phyloP scores from a whole-genome alignment of 2,888 invertebrate genomes.

The Pristionchus japonicus region DNA sequence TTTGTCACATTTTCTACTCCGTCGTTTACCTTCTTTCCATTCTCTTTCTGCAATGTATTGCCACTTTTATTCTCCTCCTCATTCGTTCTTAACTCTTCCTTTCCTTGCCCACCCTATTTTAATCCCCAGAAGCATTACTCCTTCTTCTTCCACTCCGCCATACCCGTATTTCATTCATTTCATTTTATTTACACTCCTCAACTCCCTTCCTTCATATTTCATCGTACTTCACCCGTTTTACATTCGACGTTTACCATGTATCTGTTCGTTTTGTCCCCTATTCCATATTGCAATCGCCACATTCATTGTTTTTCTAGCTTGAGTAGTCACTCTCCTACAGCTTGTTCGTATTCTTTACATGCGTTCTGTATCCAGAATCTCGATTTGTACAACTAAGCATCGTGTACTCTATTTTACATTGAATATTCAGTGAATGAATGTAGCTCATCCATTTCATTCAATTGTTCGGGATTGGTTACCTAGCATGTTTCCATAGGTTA shows the following conservation, averaged over 20 bases:
- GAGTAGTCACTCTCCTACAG: not conserved
- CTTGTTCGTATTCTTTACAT: not conserved
- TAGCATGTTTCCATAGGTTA: not conserved
- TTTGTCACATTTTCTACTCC: not conserved
- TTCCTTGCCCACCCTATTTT: not conserved
- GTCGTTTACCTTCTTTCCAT: slow-evolving; percentile 25
- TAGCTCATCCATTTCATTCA: not conserved
- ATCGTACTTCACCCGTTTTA: not conserved
- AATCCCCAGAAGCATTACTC: not conserved
- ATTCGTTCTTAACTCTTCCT: slow-evolving; percentile 37
- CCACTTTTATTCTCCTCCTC: slow-evolving; percentile 18
- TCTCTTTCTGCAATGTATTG: slow-evolving; percentile 26
- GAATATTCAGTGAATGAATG: too few relatives aligned
- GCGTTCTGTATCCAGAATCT: not conserved
- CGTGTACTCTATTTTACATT: too few relatives aligned
- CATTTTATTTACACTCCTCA: slow-evolving; percentile 9
- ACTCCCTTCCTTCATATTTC: not conserved
- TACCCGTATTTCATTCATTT: not conserved
- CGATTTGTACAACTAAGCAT: not conserved
- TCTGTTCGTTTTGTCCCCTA: not conserved
- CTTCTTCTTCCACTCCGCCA: not conserved
- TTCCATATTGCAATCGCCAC: not conserved
- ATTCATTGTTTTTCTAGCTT: not conserved
- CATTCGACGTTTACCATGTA: not conserved
- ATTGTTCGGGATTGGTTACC: not conserved